A percentile compares a stretch with the other conserved stretches of the same genome.
Evolutionary conservation across 37 sponge, comb jelly and placozoan genomes (phyloP).

Genomic region (Cladorhizidae sp.): DNA sequence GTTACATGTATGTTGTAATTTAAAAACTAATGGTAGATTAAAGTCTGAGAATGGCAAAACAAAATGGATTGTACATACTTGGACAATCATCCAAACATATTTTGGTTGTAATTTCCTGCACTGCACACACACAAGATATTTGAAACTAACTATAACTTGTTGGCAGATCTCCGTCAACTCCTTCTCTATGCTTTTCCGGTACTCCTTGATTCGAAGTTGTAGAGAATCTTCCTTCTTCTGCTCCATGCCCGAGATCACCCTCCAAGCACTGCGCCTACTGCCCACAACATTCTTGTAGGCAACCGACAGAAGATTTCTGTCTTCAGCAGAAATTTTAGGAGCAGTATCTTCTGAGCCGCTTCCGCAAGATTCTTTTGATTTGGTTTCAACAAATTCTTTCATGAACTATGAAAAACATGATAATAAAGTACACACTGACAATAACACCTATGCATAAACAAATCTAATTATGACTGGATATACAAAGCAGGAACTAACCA

Average conservation of each 20-base stretch:
- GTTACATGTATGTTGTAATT: too few relatives aligned
- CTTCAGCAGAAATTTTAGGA: constrained; percentile 18
- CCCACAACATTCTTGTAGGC: constrained; percentile 92
- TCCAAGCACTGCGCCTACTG: constrained; percentile 72
- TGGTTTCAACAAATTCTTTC: too few relatives aligned
- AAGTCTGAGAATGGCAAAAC: too few relatives aligned
- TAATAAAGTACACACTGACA: too few relatives aligned
- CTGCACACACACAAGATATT: neutral
- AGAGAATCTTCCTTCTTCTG: constrained; percentile 39
- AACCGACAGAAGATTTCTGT: constrained; percentile 78
- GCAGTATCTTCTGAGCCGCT: neutral
- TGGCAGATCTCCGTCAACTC: constrained; percentile 77
- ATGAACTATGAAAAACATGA: too few relatives aligned
- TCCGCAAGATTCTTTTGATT: too few relatives aligned
- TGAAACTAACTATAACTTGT: constrained; percentile 23
- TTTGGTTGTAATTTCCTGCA: too few relatives aligned
- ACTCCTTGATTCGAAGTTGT: constrained; percentile 56
- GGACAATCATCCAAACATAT: neutral
- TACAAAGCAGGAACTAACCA: too few relatives aligned
- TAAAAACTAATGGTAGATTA: too few relatives aligned
- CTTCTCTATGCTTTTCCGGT: constrained; percentile 74
- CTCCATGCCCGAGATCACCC: constrained; percentile 73
- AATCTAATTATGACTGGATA: too few relatives aligned
- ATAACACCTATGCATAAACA: too few relatives aligned
- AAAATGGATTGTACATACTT: too few relatives aligned